Percentiles rank a stretch among this genome's conserved stretches.
Evolutionary conservation across 1,140 invertebrate genomes (phyloP).

Genomic region (Listronotus bonariensis): DNA sequence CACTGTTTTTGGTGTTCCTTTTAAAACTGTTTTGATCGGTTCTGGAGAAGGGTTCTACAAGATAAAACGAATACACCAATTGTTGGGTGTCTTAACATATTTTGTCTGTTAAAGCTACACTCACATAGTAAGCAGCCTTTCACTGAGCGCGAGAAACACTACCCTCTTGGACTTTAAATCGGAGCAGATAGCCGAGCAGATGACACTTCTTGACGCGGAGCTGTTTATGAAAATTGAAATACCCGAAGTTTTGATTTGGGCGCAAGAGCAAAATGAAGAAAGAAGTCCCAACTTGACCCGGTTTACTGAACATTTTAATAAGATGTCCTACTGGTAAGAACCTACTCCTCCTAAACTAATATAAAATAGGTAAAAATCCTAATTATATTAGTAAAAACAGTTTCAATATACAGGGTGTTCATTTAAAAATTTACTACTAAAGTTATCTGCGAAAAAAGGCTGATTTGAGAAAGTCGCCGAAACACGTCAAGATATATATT

Average conservation of each 20-base stretch:
- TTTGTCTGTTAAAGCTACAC: conserved; percentile 31
- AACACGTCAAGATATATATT: too few relatives aligned
- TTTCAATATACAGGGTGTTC: too few relatives aligned
- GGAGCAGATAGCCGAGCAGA: conserved; percentile 92
- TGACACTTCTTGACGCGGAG: conserved; percentile 95
- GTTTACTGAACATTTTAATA: conserved; percentile 99
- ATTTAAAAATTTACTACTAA: too few relatives aligned
- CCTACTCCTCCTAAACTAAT: not conserved
- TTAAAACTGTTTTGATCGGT: too few relatives aligned
- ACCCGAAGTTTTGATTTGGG: conserved; percentile 96
- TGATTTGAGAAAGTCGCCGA: too few relatives aligned
- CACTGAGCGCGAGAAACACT: conserved; percentile 61
- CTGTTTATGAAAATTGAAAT: conserved; percentile 97
- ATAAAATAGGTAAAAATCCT: too few relatives aligned
- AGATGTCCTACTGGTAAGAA: conserved; percentile 94
- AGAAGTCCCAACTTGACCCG: conserved; percentile 93
- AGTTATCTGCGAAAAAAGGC: too few relatives aligned
- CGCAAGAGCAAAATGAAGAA: conserved; percentile 96
- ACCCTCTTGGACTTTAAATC: conserved; percentile 92
- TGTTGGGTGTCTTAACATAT: too few relatives aligned
- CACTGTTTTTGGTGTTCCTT: too few relatives aligned
- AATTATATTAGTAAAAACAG: too few relatives aligned
- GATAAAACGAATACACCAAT: too few relatives aligned
- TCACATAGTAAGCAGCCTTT: conserved; percentile 42
- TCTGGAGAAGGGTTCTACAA: too few relatives aligned